phyloP scores from a whole-genome alignment of 2,888 invertebrate species.

The Coleophora flavipennella region DNA sequence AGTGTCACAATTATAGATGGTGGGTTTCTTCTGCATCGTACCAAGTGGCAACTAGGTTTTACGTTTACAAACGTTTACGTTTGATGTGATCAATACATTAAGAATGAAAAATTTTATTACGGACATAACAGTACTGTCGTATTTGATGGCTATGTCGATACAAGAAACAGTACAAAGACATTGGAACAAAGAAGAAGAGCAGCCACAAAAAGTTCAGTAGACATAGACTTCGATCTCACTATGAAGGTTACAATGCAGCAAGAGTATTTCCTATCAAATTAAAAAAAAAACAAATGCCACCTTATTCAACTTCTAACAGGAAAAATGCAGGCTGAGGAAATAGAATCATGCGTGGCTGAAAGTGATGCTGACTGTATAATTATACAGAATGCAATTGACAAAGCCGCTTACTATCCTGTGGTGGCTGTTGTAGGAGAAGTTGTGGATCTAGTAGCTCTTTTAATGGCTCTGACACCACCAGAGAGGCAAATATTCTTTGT shows the following conservation, averaged over 20 bases:
- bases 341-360: constrained; percentile 5
- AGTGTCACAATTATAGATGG: too few species aligned
- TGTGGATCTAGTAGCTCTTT: constrained; percentile 5
- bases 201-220: constrained; percentile 2
- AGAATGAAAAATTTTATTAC: background rate
- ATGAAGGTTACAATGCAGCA: constrained; percentile 6
- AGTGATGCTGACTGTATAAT: constrained; percentile 7
- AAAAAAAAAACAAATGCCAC: constrained; percentile 5
- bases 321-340: constrained; percentile 2
- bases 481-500: constrained; percentile 8
- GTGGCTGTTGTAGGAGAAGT: constrained; percentile 1
- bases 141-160: background rate
- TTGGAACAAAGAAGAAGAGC: constrained; percentile 3
- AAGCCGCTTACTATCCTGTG: constrained; percentile 4
- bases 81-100: too few species aligned
- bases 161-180: constrained; percentile 1
- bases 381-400: constrained; percentile 5
- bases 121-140: background rate
- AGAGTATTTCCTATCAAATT: constrained; percentile 5
- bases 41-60: too few species aligned
- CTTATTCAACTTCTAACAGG: constrained; percentile 1
- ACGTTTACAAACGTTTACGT: too few species aligned
- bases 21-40: too few species aligned
- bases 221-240: constrained; percentile 5
- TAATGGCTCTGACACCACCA: constrained; percentile 4